Conservation (phyloP, 2,888 invertebrate species). For the Epirrhoe tristata region DNA sequence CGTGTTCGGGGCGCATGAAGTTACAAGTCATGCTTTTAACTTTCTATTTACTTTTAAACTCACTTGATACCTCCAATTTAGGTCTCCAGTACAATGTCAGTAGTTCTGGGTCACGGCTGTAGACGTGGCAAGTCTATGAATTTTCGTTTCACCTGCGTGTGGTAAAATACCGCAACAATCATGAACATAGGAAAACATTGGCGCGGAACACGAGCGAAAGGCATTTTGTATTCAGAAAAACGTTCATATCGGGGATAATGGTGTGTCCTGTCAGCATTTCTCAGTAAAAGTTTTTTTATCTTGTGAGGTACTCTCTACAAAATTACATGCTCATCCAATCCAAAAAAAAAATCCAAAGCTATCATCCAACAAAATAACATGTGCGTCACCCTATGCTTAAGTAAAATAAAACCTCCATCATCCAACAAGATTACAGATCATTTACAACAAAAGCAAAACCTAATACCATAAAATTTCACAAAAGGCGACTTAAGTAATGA, state of each 20-base stretch:
- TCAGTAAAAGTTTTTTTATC: constrained; percentile 9
- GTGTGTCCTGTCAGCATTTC: constrained; percentile 28
- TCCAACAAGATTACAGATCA: constrained; percentile 30
- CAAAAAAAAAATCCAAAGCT: too few species aligned
- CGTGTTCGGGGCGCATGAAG: neutral
- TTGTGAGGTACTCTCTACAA: neutral
- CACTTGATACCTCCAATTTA: constrained; percentile 26
- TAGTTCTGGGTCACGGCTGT: constrained; percentile 43
- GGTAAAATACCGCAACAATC: constrained; percentile 32
- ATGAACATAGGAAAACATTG: constrained; percentile 31
- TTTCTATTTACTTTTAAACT: constrained; percentile 14
- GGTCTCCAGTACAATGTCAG: constrained; percentile 31
- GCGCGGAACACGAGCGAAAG: constrained; percentile 19
- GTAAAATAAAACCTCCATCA: constrained; percentile 20
- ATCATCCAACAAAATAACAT: neutral
- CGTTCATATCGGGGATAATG: constrained; percentile 24
- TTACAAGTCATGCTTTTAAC: constrained; percentile 8
- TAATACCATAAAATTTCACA: constrained; percentile 42
- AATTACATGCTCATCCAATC: too few species aligned
- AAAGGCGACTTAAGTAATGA: constrained; percentile 52
- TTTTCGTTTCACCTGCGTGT: constrained; percentile 43
- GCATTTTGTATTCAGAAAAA: constrained; percentile 28
- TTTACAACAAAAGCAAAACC: constrained; percentile 37
- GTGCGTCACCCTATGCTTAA: neutral
- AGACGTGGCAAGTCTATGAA: constrained; percentile 42